Conservation (phyloP, 2,888 invertebrate species). For the Stenoptilia bipunctidactyla region DNA sequence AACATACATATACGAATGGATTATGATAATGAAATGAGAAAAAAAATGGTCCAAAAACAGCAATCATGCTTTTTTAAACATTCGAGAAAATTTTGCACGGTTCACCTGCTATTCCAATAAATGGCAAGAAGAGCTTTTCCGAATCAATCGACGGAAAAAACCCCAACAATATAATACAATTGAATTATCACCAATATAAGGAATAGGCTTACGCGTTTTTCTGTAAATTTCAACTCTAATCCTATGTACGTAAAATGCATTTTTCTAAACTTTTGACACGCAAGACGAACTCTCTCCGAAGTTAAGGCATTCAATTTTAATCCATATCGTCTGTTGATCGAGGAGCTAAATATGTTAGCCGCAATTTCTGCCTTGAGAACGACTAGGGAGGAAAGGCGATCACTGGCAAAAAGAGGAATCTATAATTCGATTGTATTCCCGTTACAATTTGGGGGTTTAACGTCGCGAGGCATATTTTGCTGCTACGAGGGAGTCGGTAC, state of each 20-base stretch:
- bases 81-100: constrained; percentile 17
- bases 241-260: constrained; percentile 6
- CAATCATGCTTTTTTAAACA: too few relatives aligned
- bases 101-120: constrained; percentile 35
- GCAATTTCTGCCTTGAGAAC: constrained; percentile 10
- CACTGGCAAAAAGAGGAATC: constrained; percentile 21
- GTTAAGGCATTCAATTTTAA: constrained; percentile 9
- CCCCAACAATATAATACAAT: constrained; percentile 60
- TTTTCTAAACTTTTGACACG: neutral
- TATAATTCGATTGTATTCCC: constrained; percentile 55
- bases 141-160: constrained; percentile 57
- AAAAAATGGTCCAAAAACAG: constrained; percentile 8
- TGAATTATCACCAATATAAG: constrained; percentile 64
- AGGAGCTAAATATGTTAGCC: neutral
- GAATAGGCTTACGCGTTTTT: too few relatives aligned
- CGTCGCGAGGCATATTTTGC: too few relatives aligned
- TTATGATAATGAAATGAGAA: neutral
- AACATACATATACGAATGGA: too few relatives aligned
- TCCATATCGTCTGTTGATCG: constrained; percentile 5
- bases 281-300: constrained; percentile 1
- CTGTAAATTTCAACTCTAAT: constrained; percentile 16
- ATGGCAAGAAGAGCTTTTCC: constrained; percentile 21
- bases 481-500: too few relatives aligned
- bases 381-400: constrained; percentile 7
- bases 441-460: neutral